These are phyloP conservation scores for Drosophila meridiana DNA, from an alignment of 2,888 invertebrate species.

Conservation along the genomic window DNA sequence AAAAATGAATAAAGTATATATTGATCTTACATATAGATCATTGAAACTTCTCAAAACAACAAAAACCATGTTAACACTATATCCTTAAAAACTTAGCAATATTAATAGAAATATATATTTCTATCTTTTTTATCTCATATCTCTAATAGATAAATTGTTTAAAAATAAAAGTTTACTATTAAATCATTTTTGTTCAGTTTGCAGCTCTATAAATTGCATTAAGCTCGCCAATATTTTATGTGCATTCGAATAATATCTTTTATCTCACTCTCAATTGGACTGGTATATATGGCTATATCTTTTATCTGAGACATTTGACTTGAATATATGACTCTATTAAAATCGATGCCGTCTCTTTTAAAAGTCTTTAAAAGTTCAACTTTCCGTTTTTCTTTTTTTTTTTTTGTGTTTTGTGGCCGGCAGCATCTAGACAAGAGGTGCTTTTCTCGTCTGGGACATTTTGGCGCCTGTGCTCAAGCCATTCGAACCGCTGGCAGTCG, in stretches of 20 bases:
- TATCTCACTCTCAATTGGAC: slow-evolving; percentile 5
- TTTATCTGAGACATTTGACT: slow-evolving; percentile 2
- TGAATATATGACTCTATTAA: slow-evolving; percentile 2
- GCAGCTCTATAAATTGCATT: neutral
- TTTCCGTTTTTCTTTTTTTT: slow-evolving; percentile 7
- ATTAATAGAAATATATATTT: neutral
- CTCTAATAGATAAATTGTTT: neutral
- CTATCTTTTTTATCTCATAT: neutral
- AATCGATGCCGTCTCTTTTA: neutral
- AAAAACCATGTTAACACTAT: no score
- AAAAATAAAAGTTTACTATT: neutral
- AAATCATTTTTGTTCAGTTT: neutral
- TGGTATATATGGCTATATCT: neutral
- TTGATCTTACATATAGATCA: no score
- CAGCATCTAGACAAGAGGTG: neutral
- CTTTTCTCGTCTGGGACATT: slow-evolving; percentile 7
- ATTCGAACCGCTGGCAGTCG: slow-evolving; percentile 23
- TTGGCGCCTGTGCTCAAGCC: slow-evolving; percentile 14
- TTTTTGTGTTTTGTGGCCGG: neutral
- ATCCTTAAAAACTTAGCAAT: no score
- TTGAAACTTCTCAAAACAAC: no score
- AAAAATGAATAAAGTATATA: no score
- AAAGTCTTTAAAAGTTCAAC: neutral
- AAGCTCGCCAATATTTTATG: neutral
- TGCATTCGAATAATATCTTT: neutral